A percentile compares a stretch with the other conserved stretches of the same genome.
These are phyloP conservation scores for Eupsilia transversa DNA, from an alignment of 2,888 invertebrate genomes.

Conservation along the genomic window DNA sequence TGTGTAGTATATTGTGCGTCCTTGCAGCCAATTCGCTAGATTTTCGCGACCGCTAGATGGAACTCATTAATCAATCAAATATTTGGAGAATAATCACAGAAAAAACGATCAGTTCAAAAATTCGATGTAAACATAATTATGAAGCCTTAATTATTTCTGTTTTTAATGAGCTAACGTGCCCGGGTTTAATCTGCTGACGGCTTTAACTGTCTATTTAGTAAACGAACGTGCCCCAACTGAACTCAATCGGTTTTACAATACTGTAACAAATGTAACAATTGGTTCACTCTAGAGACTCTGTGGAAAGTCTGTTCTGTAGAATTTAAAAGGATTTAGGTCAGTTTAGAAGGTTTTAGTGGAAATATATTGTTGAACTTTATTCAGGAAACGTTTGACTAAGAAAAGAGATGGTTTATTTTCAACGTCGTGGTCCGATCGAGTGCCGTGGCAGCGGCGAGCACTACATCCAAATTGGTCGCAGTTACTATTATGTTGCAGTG, in stretches of 20 bases:
- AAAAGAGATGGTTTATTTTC: background rate
- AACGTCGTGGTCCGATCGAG: too few species aligned
- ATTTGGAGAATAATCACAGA: too few species aligned
- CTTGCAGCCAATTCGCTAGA: background rate
- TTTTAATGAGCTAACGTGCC: slow-evolving; percentile 17
- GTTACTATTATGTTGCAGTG: too few species aligned
- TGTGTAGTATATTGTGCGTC: background rate
- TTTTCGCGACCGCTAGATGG: background rate
- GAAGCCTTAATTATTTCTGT: background rate
- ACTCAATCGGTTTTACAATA: slow-evolving; percentile 17
- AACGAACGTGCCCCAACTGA: slow-evolving; percentile 19
- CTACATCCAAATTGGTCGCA: too few species aligned
- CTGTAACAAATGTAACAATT: slow-evolving; percentile 15
- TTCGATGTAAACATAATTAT: background rate
- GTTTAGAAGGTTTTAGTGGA: background rate
- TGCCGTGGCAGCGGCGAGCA: too few species aligned
- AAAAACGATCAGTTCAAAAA: too few species aligned
- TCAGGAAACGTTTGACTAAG: background rate
- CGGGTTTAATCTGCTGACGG: slow-evolving; percentile 46
- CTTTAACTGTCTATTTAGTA: slow-evolving; percentile 16
- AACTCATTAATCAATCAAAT: background rate
- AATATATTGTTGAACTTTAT: background rate
- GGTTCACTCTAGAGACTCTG: background rate
- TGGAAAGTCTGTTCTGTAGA: background rate
- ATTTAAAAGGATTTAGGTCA: slow-evolving; percentile 15